Evolutionary conservation across 2,888 invertebrate genomes (phyloP), one percentile per base, ranked within the genome.

Genomic region (Plagodis dolabraria): DNA sequence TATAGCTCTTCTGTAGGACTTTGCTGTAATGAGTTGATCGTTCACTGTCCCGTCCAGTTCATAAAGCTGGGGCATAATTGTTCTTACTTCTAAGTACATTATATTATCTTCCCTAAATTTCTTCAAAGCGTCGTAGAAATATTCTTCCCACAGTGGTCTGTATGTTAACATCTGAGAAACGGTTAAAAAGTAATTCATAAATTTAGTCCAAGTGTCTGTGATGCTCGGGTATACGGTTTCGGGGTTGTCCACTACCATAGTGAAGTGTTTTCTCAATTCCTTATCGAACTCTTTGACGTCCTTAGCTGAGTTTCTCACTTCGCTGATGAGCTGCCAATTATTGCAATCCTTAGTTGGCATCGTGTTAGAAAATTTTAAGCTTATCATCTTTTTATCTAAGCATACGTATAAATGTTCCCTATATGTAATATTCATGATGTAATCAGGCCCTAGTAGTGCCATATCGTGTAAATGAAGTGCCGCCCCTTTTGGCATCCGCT

Each of bases 401-500:
- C 94, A 95, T 0, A 93, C 88, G 69, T 94, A 95, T 0, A 96
- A 81, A 75, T 95, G 73, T 0, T 94, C 93, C 62, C 91, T 88
- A 67, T 95, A 95, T 0, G 96, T 96, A 35, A 96, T 72, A 45
- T 95, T 93, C 43, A 96, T 76, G 0, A 96, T 70, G 66, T 93
- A 96, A 63, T 95, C 94, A 0, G 94, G 87, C 6, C 94, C 94
- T 22, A 94, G 90, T 0, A 95, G 83, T 0, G 95, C 95, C 59
- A 94, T 94, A 65, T 96, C 94, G 74, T 96, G 96, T 0, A 94
- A 90, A 77, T 96, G 97, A 10, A 96, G 80, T 0, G 94, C 94
- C 0, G 94, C 95, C 5, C 96, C 97, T 85, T 97, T 97, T 0
- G 97, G 97, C 93, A 97, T 93, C 40, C 83, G 83, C 63, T 93